Base-by-base conservation (phyloP, 2,797 vertebrate species). In the Crocidura indochinensis region DNA sequence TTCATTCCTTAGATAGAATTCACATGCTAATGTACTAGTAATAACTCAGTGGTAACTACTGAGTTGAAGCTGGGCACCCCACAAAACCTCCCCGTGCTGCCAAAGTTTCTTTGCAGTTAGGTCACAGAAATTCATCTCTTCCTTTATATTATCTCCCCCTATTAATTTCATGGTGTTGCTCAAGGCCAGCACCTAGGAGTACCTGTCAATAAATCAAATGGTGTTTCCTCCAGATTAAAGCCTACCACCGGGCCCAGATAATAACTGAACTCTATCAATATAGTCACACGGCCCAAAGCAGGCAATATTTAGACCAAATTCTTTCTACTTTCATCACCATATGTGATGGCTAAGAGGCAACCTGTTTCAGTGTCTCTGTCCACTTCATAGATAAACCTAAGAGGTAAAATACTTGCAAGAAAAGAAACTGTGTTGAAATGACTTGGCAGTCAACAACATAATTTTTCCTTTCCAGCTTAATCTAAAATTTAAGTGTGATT, bases 381-480 rank as follows among this genome's bases (percentile, higher is more conserved):
- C 11, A 67, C 29, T 82, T 79, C 79, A 67, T 3, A 26, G 24
- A 74, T 22, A 27, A 69, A 73, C 78, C 71, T 84, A 60, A 14
- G 47, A 91, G 71, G 46, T 75, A 73, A 89, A 79, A 84, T 22
- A 38, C 2, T 6, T 8, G 0, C 19, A 81, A 85, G 38, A 84
- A 74, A 87, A 81, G 49, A 82, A 82, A 76, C 8, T 8, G 71
- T 8, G 65, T 82, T 78, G 82, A 94, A 94, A 84, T 38, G 27
- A 4, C 56, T 12, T 44, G 31, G 62, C 12, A 80, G 47, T 87
- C 74, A 87, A 47, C 62, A 73, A 4, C 49, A 73, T 71, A 44
- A 51, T 65, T 49, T 73, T 64, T 86, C 49, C 12, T 68, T 87
- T 80, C 77, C 78, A 82, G 29, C 19, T 65, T 62, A 22, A 89